Base-by-base conservation (phyloP, 2,113 vertebrate genomes). In the Scolopax mira region DNA sequence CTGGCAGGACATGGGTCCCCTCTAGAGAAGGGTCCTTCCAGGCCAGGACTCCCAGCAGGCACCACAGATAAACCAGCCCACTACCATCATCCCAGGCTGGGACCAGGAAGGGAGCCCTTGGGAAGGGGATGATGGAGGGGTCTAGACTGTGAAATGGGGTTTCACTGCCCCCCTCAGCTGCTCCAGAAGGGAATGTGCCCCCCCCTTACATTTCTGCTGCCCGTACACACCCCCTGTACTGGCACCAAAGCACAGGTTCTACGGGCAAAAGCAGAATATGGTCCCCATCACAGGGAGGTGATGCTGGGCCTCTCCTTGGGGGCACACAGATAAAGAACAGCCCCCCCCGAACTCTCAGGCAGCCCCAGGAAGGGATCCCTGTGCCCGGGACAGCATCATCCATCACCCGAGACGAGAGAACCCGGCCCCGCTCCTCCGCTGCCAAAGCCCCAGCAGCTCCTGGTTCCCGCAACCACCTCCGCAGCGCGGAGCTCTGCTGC, bases 401-500 rank as follows among this genome's bases (percentile, higher is more conserved):
- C 79, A 4, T 3, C 41, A 33, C 15, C 28, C 67, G 4, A 9
- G 39, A 39, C 58, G 14, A 1, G 25, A 22, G 6, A 24, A 6
- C 27, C 18, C 78, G 1, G 22, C 18, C 44, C n/a, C 33, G 22
- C 57, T 24, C 57, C 9, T 52, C 51, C 27, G 14, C 24, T 24
- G 49, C 24, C 49, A 9, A 27, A 52, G 64, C 54, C 17, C 4
- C 33, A 74, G 61, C 67, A 2, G 57, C 73, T 51, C 41, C 23
- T 1, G 60, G 19, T 72, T 6, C 27, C 13, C 1, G 41, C 28
- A 2, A 67, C 55, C 21, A 16, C 13, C 3, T 0, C 49, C 25
- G 22, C 9, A 30, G 77, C 37, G 7, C 61, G 6, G 88, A 89
- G 85, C 93, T 93, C 81, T 91, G 93, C 95, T 94, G 95, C 93